Evolutionary conservation across 2,888 invertebrate genomes (phyloP).

Genomic region (Pseudococcus longispinus): DNA sequence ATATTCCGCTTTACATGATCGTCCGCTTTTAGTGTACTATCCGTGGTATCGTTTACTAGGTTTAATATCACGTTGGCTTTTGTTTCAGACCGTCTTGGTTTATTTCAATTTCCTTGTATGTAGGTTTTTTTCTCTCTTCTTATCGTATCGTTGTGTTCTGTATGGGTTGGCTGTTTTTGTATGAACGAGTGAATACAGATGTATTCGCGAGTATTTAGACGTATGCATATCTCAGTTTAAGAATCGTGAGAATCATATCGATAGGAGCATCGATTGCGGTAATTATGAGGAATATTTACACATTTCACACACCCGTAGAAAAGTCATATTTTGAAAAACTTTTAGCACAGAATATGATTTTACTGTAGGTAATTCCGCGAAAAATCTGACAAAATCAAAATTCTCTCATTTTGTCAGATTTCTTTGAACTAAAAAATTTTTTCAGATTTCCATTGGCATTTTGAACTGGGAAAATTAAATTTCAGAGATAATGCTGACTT

Average conservation of each 20-base stretch:
- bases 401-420: too few relatives aligned
- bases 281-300: too few relatives aligned
- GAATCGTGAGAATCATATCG: not conserved
- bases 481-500: too few relatives aligned
- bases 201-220: not conserved
- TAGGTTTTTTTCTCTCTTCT: not conserved
- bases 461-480: too few relatives aligned
- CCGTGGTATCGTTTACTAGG: constrained; percentile 35
- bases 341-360: too few relatives aligned
- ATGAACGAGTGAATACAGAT: not conserved
- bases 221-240: not conserved
- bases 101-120: constrained; percentile 24
- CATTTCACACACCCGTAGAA: too few relatives aligned
- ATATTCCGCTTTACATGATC: constrained; percentile 32
- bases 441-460: too few relatives aligned
- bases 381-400: too few relatives aligned
- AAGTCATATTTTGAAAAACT: too few relatives aligned
- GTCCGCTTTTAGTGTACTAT: constrained; percentile 23
- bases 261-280: too few relatives aligned
- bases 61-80: constrained; percentile 32
- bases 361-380: too few relatives aligned
- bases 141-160: not conserved
- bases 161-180: not conserved
- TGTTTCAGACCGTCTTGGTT: constrained; percentile 20
- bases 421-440: too few relatives aligned